Base-by-base conservation (phyloP, 2,888 invertebrate species). In the Trissolcus brochymenae region DNA sequence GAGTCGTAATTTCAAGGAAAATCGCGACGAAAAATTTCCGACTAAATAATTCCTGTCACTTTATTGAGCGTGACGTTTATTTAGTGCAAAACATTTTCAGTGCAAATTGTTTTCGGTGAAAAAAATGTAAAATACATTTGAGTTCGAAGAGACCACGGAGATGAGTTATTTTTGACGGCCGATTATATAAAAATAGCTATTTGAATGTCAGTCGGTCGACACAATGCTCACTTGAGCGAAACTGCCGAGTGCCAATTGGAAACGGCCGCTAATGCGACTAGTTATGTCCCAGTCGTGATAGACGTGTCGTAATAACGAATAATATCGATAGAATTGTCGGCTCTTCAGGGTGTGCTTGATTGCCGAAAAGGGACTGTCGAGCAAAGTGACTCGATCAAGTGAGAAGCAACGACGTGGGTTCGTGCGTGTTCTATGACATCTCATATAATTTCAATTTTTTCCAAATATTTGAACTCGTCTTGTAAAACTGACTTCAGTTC, bases 301-400 rank as follows among this genome's bases (percentile, higher is more conserved):
- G 67, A 76, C 79, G 74, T 76, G 78, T 79, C 73, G 79, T 70
- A 78, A 35, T 35, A 35, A 76, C 77, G 79, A 76, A 79, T 76
- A 79, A 78, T 78, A 80, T 77, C 76, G 80, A 77, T 75, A 77
- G 77, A 77, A 77, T 76, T 76, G 35, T 35, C 35, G 78, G 80
- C 79, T 80, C 80, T 79, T 78, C 71, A 80, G 80, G 81, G 81
- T 77, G 80, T 71, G 78, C 78, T 82, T 78, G 78, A 82, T 83
- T 81, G 81, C 78, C 79, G 75, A 16, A 46, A 17, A 77, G 79
- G 79, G 81, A 78, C 80, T 81, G 79, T 80, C 82, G 76, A 81
- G 80, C 79, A 79, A 80, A 79, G 25, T 80, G 79, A 78, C 76
- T 81, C 81, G 83, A 83, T 82, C 82, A 82, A 78, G 64, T 72